phyloP scores from a whole-genome alignment of 2,797 vertebrate genomes.

The Leptoclinus maculatus region DNA sequence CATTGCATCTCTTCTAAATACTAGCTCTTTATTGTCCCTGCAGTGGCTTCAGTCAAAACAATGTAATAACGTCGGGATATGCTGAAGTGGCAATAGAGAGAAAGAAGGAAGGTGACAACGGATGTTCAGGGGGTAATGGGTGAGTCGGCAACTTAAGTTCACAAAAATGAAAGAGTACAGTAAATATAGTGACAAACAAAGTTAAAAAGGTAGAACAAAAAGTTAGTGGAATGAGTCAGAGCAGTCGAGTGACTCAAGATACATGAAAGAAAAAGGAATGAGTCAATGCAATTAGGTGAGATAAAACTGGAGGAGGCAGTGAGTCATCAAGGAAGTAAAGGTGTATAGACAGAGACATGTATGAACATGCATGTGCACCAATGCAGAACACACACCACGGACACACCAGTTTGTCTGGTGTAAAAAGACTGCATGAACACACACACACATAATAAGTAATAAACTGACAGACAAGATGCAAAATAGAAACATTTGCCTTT shows the following conservation, averaged over 20 bases:
- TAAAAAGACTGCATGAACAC: background rate
- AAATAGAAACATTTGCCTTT: conserved; percentile 1
- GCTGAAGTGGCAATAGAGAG: background rate
- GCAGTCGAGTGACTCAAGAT: background rate
- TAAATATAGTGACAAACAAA: background rate
- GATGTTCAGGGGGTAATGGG: background rate
- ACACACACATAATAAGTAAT: background rate
- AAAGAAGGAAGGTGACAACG: background rate
- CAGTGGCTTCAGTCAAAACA: conserved; percentile 14
- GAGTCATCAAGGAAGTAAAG: conserved; percentile 43
- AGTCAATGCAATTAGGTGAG: conserved; percentile 37
- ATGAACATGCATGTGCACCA: conserved; percentile 38
- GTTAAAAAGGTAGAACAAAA: conserved; percentile 9
- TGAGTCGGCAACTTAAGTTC: background rate
- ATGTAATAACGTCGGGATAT: conserved; percentile 32
- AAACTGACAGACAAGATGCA: conserved; percentile 8
- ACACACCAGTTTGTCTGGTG: background rate
- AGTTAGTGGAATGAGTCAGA: conserved; percentile 41
- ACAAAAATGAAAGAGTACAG: background rate
- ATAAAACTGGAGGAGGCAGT: conserved; percentile 7
- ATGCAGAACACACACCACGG: background rate
- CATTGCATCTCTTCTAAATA: background rate
- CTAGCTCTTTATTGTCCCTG: conserved; percentile 12
- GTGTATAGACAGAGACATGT: conserved; percentile 20
- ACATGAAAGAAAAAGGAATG: conserved; percentile 19